Base-by-base conservation (phyloP, 1,140 invertebrate genomes). In the Drosophila eugracilis region DNA sequence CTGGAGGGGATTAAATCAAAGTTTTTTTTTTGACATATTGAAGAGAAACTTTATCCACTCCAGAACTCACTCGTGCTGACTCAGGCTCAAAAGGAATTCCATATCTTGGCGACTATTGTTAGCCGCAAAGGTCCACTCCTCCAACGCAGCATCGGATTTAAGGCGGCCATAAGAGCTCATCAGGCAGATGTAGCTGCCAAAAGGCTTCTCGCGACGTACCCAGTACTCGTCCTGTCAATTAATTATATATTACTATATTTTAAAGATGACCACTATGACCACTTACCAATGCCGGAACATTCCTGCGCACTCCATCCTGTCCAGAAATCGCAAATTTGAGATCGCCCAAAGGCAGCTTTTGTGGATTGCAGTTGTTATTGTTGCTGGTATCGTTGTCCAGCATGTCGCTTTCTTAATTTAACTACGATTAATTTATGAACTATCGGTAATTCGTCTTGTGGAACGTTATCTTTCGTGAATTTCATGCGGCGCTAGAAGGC, bases 51-150 rank as follows among this genome's bases (percentile, higher is more conserved):
- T 0, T 6, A 39, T 4, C 6, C 6, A 30, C 9, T 10, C 9
- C 9, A 0, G 3, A 10, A 57, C 73, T 69, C 54, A 91, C 90
- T 85, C 79, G 52, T 90, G 72, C 47, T 91, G 90, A 0, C 17
- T 60, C 1, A 89, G 14, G 7, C 71, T 49, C 4, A 91, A 47
- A 6, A 91, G 60, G 32, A 78, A 90, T 14, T 90, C 65, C 22
- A 91, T 73, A 39, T 91, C 90, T 34, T 78, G 62, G n/a, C 60
- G 52, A n/a, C 78, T 89, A 19, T 36, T 69, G 19, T 63, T 69
- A 34, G 90, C 77, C 19, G 71, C 54, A 54, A 81, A 67, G 1
- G 71, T 67, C 90, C 90, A 91, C 47, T 91, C 90, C 21, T 91
- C 89, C 17, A 91, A 19, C 1, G 63, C 76, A 7, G 76, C 85